Base-by-base conservation (phyloP, 1,140 invertebrate genomes). In the Leptonema lineaticorne region DNA sequence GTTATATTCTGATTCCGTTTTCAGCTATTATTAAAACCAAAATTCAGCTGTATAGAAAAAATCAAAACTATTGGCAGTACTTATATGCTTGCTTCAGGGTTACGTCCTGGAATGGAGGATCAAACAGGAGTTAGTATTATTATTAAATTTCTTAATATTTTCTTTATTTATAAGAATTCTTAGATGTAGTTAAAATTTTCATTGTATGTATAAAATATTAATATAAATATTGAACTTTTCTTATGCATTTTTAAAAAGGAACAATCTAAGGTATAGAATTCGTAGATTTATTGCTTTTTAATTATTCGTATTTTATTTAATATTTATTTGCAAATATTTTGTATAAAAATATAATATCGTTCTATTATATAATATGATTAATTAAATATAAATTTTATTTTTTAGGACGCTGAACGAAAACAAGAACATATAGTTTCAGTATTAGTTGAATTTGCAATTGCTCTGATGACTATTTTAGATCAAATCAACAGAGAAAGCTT, bases 31-130 rank as follows among this genome's bases (percentile, higher is more conserved):
- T 78, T 94, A 7, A 96, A 97, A 76, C 94, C 94, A 0, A 96
- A 96, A 75, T 99, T 95, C 80, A 95, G 91, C 72, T 90, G 92
- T 69, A 95, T 99, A 69, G 97, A 99, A 80, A 99, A 99, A 79
- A 99, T 99, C 53, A 99, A 99, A 79, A 99, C 97, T 0, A 98
- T 99, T 67, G 96, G 96, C 11, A 96, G 94, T 77, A 98, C 96
- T 0, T 99, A 98, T 75, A 99, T 99, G 97, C 87, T 96, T 30
- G 97, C 96, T 0, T 94, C 95, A 6, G 97, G 97, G 0, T 81
- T 99, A 9, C 85, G 91, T 65, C 93, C 93, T 0, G 93, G 93
- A 26, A 93, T 93, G 75, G 92, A 94, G 76, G 88, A 90, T 69
- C 84, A 84, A 56, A 84, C 84, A 57, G 84, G 84, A 76, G 88